phyloP scores from a whole-genome alignment of 2,797 vertebrate species.

The Eupleurogrammus muticus region DNA sequence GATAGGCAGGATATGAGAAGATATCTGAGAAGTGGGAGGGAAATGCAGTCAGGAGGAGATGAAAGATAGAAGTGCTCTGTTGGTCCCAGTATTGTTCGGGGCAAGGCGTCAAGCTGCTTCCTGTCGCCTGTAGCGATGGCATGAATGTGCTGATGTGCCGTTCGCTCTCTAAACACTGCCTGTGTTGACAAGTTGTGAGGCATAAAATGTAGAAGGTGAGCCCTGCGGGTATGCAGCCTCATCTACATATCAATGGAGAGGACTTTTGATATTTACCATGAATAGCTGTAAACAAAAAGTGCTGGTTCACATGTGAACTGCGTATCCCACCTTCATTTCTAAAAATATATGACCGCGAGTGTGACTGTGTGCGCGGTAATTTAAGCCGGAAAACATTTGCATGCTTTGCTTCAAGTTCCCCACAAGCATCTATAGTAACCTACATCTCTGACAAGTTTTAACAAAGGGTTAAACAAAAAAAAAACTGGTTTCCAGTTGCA shows the following conservation, averaged over 20 bases:
- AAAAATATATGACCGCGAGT: constrained; percentile 19
- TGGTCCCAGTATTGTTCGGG: constrained; percentile 60
- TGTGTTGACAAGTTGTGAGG: constrained; percentile 65
- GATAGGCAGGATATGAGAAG: constrained; percentile 72
- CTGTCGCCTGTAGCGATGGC: constrained; percentile 67
- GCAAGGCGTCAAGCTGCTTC: constrained; percentile 69
- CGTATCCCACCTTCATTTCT: constrained; percentile 22
- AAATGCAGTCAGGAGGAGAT: constrained; percentile 74
- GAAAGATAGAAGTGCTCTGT: constrained; percentile 77
- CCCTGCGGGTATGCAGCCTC: constrained; percentile 23
- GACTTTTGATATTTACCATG: constrained; percentile 23
- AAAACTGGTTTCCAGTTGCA: constrained; percentile 25
- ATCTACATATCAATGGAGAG: constrained; percentile 47
- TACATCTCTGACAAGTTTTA: constrained; percentile 39
- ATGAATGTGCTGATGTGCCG: constrained; percentile 63
- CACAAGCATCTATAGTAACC: background rate
- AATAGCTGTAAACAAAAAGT: constrained; percentile 33
- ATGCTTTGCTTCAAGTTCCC: background rate
- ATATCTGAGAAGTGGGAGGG: constrained; percentile 67
- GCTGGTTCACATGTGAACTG: constrained; percentile 1
- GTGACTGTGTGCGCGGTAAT: constrained; percentile 10
- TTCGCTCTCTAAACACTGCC: constrained; percentile 59
- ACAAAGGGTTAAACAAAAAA: constrained; percentile 48
- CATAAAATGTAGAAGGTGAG: constrained; percentile 41
- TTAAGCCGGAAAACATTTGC: constrained; percentile 21